Percentiles rank a stretch among this genome's conserved stretches.
Conservation (phyloP, 1,140 invertebrate species). For the Listronotus oregonensis region DNA sequence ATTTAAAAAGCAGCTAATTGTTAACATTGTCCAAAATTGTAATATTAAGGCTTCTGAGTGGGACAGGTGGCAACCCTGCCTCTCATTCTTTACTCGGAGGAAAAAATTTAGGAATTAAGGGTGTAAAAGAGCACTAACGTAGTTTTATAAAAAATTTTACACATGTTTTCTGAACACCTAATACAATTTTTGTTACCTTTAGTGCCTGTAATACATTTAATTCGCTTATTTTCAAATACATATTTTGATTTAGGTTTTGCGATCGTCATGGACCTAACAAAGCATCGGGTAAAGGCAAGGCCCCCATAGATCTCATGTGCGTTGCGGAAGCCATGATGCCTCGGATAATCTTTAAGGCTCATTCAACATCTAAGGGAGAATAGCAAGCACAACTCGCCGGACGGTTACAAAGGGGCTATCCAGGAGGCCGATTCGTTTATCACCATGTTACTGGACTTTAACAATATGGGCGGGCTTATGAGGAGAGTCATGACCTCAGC, state of each 20-base stretch:
- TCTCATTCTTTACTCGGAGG: too few relatives aligned
- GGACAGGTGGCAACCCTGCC: too few relatives aligned
- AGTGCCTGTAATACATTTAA: too few relatives aligned
- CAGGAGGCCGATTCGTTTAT: constrained; percentile 84
- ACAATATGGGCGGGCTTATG: constrained; percentile 95
- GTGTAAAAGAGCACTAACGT: too few relatives aligned
- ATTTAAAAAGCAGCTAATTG: too few relatives aligned
- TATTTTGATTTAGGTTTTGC: constrained; percentile 81
- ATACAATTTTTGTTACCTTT: too few relatives aligned
- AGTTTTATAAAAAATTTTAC: too few relatives aligned
- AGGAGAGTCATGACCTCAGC: constrained; percentile 87
- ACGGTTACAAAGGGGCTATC: constrained; percentile 67
- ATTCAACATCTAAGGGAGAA: constrained; percentile 89
- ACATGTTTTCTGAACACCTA: too few relatives aligned
- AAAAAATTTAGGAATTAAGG: too few relatives aligned
- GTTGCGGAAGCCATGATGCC: constrained; percentile 94
- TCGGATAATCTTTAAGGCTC: constrained; percentile 82
- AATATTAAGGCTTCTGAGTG: too few relatives aligned
- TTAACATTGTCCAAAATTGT: too few relatives aligned
- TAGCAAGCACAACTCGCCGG: constrained; percentile 58
- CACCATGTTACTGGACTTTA: constrained; percentile 88
- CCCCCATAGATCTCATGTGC: constrained; percentile 84
- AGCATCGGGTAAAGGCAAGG: constrained; percentile 71
- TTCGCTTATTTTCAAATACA: too few relatives aligned
- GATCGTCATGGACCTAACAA: constrained; percentile 87